Conservation (phyloP, 2,888 invertebrate species). For the Branchinecta sandiegonensis region DNA sequence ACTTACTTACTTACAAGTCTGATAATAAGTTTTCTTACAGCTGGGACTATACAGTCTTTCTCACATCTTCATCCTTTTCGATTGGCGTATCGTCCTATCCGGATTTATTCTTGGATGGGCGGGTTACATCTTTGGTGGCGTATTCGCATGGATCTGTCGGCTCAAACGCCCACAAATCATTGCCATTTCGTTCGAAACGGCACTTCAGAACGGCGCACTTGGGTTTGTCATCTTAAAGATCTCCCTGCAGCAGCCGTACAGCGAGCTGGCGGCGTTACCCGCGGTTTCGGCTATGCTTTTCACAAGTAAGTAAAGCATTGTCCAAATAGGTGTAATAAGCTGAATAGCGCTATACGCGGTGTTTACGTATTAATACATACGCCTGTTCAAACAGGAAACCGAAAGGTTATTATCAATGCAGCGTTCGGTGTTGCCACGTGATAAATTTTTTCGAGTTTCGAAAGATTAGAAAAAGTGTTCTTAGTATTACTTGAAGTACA, state of each 20-base stretch:
- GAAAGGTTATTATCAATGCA: no score
- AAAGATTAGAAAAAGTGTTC: no score
- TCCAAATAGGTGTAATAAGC: no score
- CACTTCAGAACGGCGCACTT: conserved; percentile 36
- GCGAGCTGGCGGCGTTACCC: conserved; percentile 31
- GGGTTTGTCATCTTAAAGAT: conserved; percentile 35
- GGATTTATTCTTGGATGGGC: conserved; percentile 36
- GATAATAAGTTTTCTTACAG: conserved; percentile 20
- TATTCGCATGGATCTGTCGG: conserved; percentile 30
- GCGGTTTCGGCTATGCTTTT: conserved; percentile 28
- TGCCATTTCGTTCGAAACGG: conserved; percentile 34
- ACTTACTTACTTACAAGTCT: no score
- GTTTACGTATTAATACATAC: no score
- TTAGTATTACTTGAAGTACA: no score
- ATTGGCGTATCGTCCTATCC: conserved; percentile 32
- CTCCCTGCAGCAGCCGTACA: conserved; percentile 33
- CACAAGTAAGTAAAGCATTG: conserved; percentile 27
- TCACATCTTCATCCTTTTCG: conserved; percentile 36
- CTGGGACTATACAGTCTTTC: conserved; percentile 36
- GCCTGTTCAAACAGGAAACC: no score
- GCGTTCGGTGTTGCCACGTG: no score
- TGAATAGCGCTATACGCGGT: no score
- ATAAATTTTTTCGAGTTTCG: no score
- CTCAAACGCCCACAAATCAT: conserved; percentile 26
- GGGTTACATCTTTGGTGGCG: conserved; percentile 37